Evolutionary conservation across 2,797 vertebrate species (phyloP), one percentile per base, ranked within the genome.

Genomic region (Sciurus carolinensis): DNA sequence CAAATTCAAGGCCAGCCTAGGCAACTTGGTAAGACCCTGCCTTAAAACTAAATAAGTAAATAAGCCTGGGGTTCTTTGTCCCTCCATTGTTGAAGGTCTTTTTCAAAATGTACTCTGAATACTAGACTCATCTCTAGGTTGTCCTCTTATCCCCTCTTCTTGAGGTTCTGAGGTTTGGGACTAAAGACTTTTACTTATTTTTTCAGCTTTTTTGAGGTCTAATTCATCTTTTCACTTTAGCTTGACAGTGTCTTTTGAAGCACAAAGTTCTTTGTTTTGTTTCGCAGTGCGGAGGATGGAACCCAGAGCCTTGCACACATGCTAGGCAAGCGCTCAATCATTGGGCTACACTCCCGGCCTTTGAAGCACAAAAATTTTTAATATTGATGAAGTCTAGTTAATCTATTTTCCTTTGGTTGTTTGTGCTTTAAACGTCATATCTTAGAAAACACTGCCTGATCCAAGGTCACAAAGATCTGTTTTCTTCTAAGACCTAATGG

Each of bases 401-500:
- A 75, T n/a, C 26, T 67, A 67, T 33, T 87, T 66, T 86, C 22
- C 22, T 80, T 73, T 66, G 28, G 33, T 73, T 91, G 39, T 26
- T 69, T 92, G 22, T 82, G 36, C 67, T 75, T 83, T 87, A 67
- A 87, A 66, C 66, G 66, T 80, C 36, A 26, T 47, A 80, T 54
- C 44, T 66, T 14, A 39, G 59, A 95, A 87, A 87, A 50, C 13
- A 72, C 0, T 42, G 42, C 13, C 59, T 80, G 87, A 44, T 72
- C 17, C 75, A 93, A 87, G 52, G 62, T 77, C 62, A 77, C n/a
- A 6, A 93, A 73, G 54, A 72, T 6, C 11, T 17, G 7, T 88
- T 84, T 94, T 88, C 57, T 75, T 79, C 11, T 90, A 86, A 54
- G 18, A 42, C 24, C 86, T 91, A 64, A 73, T 85, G 86, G 42